phyloP scores from a whole-genome alignment of 2,888 invertebrate genomes.

The Caenorhabditis sp. region DNA sequence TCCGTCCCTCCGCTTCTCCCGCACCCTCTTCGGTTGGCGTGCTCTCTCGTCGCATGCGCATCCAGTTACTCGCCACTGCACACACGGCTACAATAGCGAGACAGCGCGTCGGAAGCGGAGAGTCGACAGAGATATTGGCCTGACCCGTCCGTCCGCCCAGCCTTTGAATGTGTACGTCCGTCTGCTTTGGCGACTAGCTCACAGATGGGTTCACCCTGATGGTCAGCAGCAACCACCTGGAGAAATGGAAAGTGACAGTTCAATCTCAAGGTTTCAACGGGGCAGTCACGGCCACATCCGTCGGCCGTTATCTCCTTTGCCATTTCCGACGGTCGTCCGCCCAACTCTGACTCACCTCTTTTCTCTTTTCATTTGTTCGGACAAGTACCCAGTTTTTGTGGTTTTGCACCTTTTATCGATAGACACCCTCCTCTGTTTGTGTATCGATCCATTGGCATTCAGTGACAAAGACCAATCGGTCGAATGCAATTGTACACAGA shows the following conservation, averaged over 20 bases:
- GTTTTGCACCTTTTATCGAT: neutral
- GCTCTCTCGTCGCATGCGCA: constrained; percentile 36
- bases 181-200: constrained; percentile 18
- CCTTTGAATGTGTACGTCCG: constrained; percentile 36
- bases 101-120: constrained; percentile 20
- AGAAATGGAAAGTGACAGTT: constrained; percentile 41
- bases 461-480: constrained; percentile 13
- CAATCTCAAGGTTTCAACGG: constrained; percentile 47
- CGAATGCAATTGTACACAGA: constrained; percentile 22
- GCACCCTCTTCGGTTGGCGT: constrained; percentile 3
- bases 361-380: neutral
- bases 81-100: constrained; percentile 50
- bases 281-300: neutral
- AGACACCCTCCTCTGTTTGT: neutral
- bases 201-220: constrained; percentile 5
- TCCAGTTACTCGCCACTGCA: constrained; percentile 53
- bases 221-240: constrained; percentile 30
- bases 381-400: no score
- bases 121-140: constrained; percentile 31
- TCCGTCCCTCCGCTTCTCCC: constrained; percentile 5
- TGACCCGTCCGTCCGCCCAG: constrained; percentile 34
- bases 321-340: constrained; percentile 12
- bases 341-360: constrained; percentile 4
- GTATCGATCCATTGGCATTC: constrained; percentile 18
- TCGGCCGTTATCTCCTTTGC: neutral